Evolutionary conservation across 1,140 invertebrate genomes (phyloP), one percentile per base, ranked within the genome.

Genomic region (Bradysia coprophila): DNA sequence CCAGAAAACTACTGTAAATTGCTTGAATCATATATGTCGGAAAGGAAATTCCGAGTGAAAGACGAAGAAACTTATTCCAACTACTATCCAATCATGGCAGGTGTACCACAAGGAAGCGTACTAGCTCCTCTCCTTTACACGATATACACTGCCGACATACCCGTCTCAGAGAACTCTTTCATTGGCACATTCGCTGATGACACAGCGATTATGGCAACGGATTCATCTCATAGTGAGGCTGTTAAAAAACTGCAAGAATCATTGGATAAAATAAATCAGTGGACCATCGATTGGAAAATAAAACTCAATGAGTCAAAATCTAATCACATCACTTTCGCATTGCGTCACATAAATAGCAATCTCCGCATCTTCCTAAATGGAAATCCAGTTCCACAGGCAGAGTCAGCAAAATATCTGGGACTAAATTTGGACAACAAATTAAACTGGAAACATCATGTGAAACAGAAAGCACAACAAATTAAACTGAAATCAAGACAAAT

Each of bases 261-360:
- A 28, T 39, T 49, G 9, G 34, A 41, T 16, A 21, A 31, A 23
- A 24, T 51, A 2, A 33, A 42, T 19, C 19, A 43, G 3, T 54
- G 51, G 46, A 38, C 49, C 21, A 42, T 38, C 1, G 51, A 51
- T 43, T 55, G 54, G 53, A 43, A 42, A 28, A 51, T 56, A 6
- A 45, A 45, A 47, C 34, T 54, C 11, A 58, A 58, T 33, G 19
- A 48, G 40, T 22, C 28, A 8, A 58, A 58, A 49, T 48, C 49
- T 9, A 43, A 47, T 6, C 48, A 55, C 18, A 45, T 56, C 16
- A 52, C 49, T 0, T 54, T 54, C 40, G 24, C 24, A 28, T 28
- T 28, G 24, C 24, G 24, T 6, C 24, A 13, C 6, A 28, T 8
- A 28, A 28, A 28, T 28, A 28, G 13, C 24, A 28, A 28, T 13